Evolutionary conservation across 53 echinoderm and acorn worm species (phyloP), one percentile per base, ranked within the genome.

Genomic region (Mesocentrotus franciscanus): DNA sequence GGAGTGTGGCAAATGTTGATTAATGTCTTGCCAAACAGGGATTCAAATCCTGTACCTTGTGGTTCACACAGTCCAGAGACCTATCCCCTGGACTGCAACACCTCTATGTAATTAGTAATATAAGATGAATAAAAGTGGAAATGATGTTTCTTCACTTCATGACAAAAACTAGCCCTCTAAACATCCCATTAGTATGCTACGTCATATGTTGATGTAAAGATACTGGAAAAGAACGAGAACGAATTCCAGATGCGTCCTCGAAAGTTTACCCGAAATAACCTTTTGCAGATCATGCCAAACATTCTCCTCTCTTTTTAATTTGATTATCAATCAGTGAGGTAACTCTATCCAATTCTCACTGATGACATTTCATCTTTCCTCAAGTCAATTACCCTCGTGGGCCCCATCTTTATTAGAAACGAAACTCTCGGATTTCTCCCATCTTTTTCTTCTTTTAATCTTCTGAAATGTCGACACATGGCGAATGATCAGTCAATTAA

Each of bases 241-340:
- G 12, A 58, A 87, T 57, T 87, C 87, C 58, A 87, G 87, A 87
- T 58, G 58, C 14, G 87, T 39, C 87, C 56, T 87, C n/a, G 58
- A 87, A 75, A 58, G n/a, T 59, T 58, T 58, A 27, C 87, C 87
- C 56, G 14, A 87, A 87, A 91, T 39, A 39, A 61, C 66, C 91
- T 35, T 91, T 30, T 15, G 34, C 33, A 91, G 91, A 91, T 91
- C 91, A 91, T 91, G 91, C 35, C 66, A 35, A 91, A 66, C 68
- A 91, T 91, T 61, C 62, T 64, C 91, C 12, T 91, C 61, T 64
- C n/a, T 26, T 85, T 91, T 61, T 91, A 91, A 91, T 91, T 91
- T 66, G 62, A 66, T 91, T 61, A 91, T 91, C 91, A 91, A 91
- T 91, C 91, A 91, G 66, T 30, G 91, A 91, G 34, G 91, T 91